phyloP scores from a whole-genome alignment of 2,888 invertebrate species.

The Philaethria dido region DNA sequence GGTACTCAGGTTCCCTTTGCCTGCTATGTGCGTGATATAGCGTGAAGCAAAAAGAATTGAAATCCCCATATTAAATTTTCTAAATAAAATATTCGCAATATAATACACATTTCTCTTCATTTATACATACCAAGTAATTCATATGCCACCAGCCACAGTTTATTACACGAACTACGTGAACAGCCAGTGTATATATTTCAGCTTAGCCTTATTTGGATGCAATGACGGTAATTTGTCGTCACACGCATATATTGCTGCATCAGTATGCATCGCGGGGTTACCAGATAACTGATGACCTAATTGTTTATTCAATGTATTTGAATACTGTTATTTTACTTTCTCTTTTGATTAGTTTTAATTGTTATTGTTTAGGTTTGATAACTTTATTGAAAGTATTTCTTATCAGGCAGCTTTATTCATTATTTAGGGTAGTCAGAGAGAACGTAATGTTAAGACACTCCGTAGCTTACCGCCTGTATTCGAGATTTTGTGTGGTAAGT shows the following conservation, averaged over 20 bases:
- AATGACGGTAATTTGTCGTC: slow-evolving; percentile 26
- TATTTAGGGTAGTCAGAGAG: too few species aligned
- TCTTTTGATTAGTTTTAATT: slow-evolving; percentile 18
- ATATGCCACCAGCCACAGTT: slow-evolving; percentile 1
- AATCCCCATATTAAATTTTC: too few species aligned
- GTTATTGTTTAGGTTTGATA: slow-evolving; percentile 4
- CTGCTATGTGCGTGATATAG: too few species aligned
- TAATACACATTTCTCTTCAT: slow-evolving; percentile 3
- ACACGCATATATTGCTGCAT: slow-evolving; percentile 16
- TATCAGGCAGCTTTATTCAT: too few species aligned
- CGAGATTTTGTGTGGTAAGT: too few species aligned
- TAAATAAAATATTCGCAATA: slow-evolving; percentile 1
- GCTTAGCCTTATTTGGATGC: slow-evolving; percentile 32
- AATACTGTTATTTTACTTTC: slow-evolving; percentile 26
- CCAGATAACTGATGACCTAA: slow-evolving; percentile 30
- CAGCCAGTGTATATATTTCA: slow-evolving; percentile 23
- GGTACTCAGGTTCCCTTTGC: too few species aligned
- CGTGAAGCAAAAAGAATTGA: too few species aligned
- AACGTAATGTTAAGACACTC: too few species aligned
- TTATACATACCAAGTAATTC: slow-evolving; percentile 8
- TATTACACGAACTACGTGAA: slow-evolving; percentile 28
- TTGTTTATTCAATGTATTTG: slow-evolving; percentile 27
- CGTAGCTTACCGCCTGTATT: too few species aligned
- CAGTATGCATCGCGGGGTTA: slow-evolving; percentile 29
- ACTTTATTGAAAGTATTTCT: too few species aligned